Base-by-base conservation (phyloP, 2,888 invertebrate genomes). In the Noctuana brunneofusca region DNA sequence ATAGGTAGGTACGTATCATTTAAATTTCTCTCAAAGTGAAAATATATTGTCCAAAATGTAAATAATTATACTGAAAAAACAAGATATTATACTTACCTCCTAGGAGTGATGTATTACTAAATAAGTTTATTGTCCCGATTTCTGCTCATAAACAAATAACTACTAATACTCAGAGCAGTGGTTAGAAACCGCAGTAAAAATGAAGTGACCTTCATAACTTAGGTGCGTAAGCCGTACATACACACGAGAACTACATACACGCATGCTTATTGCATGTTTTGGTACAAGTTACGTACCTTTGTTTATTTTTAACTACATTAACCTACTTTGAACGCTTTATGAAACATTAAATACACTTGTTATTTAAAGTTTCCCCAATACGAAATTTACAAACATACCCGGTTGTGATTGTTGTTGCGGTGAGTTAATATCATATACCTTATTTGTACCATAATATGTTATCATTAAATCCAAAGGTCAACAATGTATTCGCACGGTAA, bases 101-200 rank as follows among this genome's bases (percentile, higher is more conserved):
- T 1, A 5, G 27, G 3, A 6, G 5, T 8, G 6, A 27, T 8
- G 8, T 27, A 27, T 27, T 5, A 8, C 27, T 3, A 27, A 27
- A 27, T 27, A 27, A 8, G 27, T 27, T 9, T 27, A n/a, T 35
- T 3, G n/a, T n/a, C n/a, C n/a, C 5, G n/a, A 48, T 53, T 38
- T 27, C 11, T 22, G 9, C 14, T 38, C 16, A 16, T 12, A 50
- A 24, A 54, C 8, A 16, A 4, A 4, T 41, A 2, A 22, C 22
- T 22, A 38, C 20, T 22, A 14, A 38, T n/a, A 22, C 16, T n/a
- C 4, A 22, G 14, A 24, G 35, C 18, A 12, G 8, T 22, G 38
- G 6, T 54, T 38, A 38, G 54, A 54, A 41, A 54, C 54, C 16
- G 14, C 14, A 41, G 24, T 54, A 41, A 54, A 54, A 54, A 41